phyloP scores from a whole-genome alignment of 2,113 vertebrate genomes.

The Poicephalus meyeri region DNA sequence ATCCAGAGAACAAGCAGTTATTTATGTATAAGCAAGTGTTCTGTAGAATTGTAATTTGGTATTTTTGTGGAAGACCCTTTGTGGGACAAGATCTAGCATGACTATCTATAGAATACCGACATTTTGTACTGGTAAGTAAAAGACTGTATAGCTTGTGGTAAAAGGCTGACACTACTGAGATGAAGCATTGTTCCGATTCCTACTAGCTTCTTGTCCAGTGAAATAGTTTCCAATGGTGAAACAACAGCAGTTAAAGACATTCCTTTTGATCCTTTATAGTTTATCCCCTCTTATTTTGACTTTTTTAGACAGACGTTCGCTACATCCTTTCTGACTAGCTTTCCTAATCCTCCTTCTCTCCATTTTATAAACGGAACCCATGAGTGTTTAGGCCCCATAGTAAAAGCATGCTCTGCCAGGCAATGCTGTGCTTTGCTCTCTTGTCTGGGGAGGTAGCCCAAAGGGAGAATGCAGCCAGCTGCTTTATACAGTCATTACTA shows the following conservation, averaged over 20 bases:
- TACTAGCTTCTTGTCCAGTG: not conserved
- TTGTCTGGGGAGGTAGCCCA: too few species aligned
- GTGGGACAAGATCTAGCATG: not conserved
- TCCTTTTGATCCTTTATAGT: not conserved
- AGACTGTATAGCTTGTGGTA: not conserved
- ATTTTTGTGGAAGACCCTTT: not conserved
- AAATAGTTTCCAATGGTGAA: not conserved
- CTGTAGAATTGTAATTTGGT: not conserved
- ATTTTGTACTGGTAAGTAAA: not conserved
- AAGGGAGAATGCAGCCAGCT: not conserved
- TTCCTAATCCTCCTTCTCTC: not conserved
- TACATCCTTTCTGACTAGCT: not conserved
- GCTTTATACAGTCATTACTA: not conserved
- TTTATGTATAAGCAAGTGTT: not conserved
- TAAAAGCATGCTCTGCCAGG: rapidly evolving
- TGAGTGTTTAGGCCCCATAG: rapidly evolving
- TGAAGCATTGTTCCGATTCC: not conserved
- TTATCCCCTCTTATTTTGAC: not conserved
- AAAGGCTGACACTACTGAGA: not conserved
- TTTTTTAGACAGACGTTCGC: not conserved
- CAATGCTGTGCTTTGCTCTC: rapidly evolving
- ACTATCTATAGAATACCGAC: not conserved
- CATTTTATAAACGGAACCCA: not conserved
- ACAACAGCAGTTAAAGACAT: not conserved
- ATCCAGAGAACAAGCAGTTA: not conserved